These are phyloP conservation scores for Melanitta fusca DNA, from an alignment of 2,797 vertebrate genomes.

Conservation along the genomic window DNA sequence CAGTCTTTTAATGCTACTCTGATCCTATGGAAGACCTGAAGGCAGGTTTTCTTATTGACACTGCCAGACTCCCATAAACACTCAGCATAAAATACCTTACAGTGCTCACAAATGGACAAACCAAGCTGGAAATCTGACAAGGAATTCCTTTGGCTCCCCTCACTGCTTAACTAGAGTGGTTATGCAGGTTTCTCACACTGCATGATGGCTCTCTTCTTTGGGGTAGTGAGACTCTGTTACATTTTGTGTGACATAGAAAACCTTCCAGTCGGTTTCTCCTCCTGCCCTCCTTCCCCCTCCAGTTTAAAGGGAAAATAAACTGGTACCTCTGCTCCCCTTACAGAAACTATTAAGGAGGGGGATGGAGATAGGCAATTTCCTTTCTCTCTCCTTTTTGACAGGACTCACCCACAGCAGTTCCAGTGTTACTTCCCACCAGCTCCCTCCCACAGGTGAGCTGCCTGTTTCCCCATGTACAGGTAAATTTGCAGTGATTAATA, in stretches of 20 bases:
- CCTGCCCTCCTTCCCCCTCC: neutral
- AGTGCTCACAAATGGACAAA: neutral
- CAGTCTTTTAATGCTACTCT: neutral
- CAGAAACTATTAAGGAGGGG: neutral
- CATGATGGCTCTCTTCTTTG: neutral
- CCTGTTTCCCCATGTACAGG: neutral
- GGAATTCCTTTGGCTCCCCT: rapidly evolving
- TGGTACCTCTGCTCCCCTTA: neutral
- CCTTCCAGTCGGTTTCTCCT: neutral
- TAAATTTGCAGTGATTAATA: neutral
- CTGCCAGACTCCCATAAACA: neutral
- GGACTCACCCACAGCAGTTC: neutral
- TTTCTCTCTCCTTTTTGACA: neutral
- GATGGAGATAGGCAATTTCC: rapidly evolving
- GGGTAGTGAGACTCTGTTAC: neutral
- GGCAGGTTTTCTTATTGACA: neutral
- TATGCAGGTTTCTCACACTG: neutral
- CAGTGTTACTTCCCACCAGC: neutral
- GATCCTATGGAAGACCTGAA: neutral
- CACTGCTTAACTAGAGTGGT: neutral
- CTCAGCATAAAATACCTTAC: neutral
- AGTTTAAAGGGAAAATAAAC: neutral
- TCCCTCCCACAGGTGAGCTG: neutral
- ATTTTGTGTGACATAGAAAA: neutral
- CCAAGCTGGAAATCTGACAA: neutral